A percentile compares a stretch with the other conserved stretches of the same genome.
Evolutionary conservation across 2,888 invertebrate species (phyloP).

Genomic region (Brenthis hecate): DNA sequence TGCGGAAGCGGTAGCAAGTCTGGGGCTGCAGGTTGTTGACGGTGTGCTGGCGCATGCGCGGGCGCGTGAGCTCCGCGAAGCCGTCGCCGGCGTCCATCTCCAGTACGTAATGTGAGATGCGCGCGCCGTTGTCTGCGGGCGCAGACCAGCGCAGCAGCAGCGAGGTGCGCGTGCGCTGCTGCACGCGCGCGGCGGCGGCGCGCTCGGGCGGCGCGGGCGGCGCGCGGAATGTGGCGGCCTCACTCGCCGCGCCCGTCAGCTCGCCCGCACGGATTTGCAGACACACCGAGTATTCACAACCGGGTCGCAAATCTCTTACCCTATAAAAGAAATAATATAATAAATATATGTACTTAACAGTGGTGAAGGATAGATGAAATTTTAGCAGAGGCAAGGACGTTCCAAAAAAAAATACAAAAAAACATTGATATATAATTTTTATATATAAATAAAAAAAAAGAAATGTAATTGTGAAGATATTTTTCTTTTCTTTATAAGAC

Average conservation of each 20-base stretch:
- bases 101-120: conserved; percentile 88
- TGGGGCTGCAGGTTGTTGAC: conserved; percentile 89
- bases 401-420: too few species aligned
- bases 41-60: conserved; percentile 89
- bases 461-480: too few species aligned
- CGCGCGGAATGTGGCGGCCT: conserved; percentile 90
- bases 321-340: conserved; percentile 47
- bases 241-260: conserved; percentile 88
- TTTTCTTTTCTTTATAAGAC: too few species aligned
- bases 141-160: conserved; percentile 88
- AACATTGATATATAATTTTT: too few species aligned
- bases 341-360: neutral
- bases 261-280: conserved; percentile 90
- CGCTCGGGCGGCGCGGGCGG: conserved; percentile 91
- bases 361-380: too few species aligned
- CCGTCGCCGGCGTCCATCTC: conserved; percentile 89
- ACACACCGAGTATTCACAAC: conserved; percentile 93
- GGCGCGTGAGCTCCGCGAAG: conserved; percentile 88
- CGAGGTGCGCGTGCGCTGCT: conserved; percentile 86
- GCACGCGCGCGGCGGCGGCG: conserved; percentile 87
- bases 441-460: too few species aligned
- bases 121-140: conserved; percentile 90
- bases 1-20: conserved; percentile 90
- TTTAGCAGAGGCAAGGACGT: too few species aligned
- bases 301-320: conserved; percentile 92